Evolutionary conservation across 2,113 vertebrate species (phyloP).

Genomic region (Brachyhypopomus occidentalis): DNA sequence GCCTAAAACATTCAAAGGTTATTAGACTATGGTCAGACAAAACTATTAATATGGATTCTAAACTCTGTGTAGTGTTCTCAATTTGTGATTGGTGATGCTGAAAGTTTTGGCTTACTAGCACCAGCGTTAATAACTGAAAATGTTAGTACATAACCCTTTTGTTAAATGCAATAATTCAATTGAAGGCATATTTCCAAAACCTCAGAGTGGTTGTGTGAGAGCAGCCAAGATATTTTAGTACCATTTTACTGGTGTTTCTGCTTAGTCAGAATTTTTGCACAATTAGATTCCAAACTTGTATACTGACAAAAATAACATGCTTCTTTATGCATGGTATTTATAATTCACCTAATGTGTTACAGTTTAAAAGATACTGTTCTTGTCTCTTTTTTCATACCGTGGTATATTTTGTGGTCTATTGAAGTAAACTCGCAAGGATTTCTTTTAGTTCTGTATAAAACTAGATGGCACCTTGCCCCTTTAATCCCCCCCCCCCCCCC

Average conservation of each 20-base stretch:
- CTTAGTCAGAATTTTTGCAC: not conserved
- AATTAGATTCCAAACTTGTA: not conserved
- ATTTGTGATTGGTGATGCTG: not conserved
- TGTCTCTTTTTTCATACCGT: not conserved
- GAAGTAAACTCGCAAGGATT: not conserved
- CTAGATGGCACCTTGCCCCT: not conserved
- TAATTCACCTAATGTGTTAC: not conserved
- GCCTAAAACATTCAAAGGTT: not conserved
- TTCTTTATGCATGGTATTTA: not conserved
- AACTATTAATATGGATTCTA: not conserved
- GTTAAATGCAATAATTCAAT: conserved; percentile 17
- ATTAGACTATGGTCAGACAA: not conserved
- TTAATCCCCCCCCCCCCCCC: too few species aligned
- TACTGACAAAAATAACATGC: conserved; percentile 6
- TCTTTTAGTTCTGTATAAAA: not conserved
- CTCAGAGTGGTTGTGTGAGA: not conserved
- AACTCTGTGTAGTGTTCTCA: not conserved
- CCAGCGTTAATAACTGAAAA: not conserved
- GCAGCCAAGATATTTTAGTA: not conserved
- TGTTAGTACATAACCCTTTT: not conserved
- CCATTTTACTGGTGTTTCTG: too few species aligned
- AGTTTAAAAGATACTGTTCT: not conserved
- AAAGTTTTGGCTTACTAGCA: not conserved
- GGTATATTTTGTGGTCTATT: not conserved
- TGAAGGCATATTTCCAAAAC: conserved; percentile 3